Evolutionary conservation across 30 jellyfish, hydroid and myxozoan species (phyloP), one percentile per base, ranked within the genome.

Genomic region (Aurelia coerulea): DNA sequence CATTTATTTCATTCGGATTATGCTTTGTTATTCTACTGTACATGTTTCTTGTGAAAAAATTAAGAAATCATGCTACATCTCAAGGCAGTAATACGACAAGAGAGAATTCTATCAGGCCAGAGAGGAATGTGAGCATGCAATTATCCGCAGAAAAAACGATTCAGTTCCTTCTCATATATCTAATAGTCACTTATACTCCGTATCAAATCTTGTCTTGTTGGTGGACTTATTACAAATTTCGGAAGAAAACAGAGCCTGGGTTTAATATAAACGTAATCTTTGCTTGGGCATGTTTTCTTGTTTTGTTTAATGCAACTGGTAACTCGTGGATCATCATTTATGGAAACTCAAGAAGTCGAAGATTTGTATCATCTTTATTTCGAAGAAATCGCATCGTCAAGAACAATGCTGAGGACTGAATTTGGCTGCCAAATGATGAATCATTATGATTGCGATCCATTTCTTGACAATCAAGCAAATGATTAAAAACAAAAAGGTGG

Each of bases 91-190:
- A 39, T 3, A 39, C 51, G 0, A 39, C 9, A 3, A 9, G 51
- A 2, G 51, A 39, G 51, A 2, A 3, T 9, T 51, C 59, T 41
- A 70, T 60, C 29, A 42, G 31, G 2, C 59, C 62, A 12, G 2
- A 68, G 59, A 62, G 85, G 62, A 85, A 73, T 51, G 56, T 62
- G 54, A 73, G 54, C 34, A 70, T 39, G 19, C 86, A 84, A 54
- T 13, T 84, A 35, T 84, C 93, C 0, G 93, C 93, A 50, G 73
- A 78, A 65, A 84, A 73, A 62, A 73, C 93, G 13, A 62, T 84
- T 60, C 93, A 84, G 2, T 46, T 84, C 39, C 78, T 73, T 29
- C 93, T 84, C 34, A 81, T 75, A 10, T 65, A 23, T 15, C 9
- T 19, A 34, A 52, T 2, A 73, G 6, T 39, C 51, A 39, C 51